A percentile compares a stretch with the other conserved stretches of the same genome.
These are phyloP conservation scores for Amphiprion percula DNA, from an alignment of 2,113 vertebrate genomes.

Conservation along the genomic window DNA sequence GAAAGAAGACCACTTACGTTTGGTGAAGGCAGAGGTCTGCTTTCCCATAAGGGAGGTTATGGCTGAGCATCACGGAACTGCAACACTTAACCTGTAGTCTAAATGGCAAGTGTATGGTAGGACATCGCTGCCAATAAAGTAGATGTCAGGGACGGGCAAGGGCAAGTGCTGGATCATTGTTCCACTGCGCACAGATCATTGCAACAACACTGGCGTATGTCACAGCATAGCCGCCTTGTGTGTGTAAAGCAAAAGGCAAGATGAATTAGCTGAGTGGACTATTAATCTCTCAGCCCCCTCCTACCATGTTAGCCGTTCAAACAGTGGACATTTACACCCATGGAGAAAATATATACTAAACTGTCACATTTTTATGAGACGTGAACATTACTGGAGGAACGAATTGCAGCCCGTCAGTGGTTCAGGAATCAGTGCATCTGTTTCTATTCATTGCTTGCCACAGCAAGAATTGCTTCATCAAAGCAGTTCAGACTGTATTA, in stretches of 20 bases:
- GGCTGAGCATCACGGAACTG: conserved; percentile 25
- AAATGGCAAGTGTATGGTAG: conserved; percentile 46
- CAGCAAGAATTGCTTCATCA: conserved; percentile 1
- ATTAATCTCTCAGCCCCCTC: conserved; percentile 45
- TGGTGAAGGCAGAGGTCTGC: conserved; percentile 30
- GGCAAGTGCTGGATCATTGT: conserved; percentile 49
- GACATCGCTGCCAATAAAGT: conserved; percentile 53
- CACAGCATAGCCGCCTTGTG: conserved; percentile 33
- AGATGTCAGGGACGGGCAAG: conserved; percentile 62
- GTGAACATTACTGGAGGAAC: conserved; percentile 20
- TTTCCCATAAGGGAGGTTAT: conserved; percentile 52
- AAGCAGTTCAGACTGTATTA: background rate
- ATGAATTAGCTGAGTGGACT: conserved; percentile 49
- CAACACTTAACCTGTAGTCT: conserved; percentile 61
- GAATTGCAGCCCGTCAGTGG: conserved; percentile 27
- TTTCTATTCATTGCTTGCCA: conserved; percentile 3
- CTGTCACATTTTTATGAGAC: conserved; percentile 40
- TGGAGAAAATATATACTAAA: conserved; percentile 44
- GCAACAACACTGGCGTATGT: conserved; percentile 23
- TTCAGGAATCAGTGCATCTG: conserved; percentile 4
- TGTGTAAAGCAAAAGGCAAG: conserved; percentile 45
- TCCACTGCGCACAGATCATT: conserved; percentile 33
- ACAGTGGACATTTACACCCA: conserved; percentile 4
- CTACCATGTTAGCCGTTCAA: conserved; percentile 9
- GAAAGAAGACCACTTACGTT: conserved; percentile 40